These are phyloP conservation scores for Hippopotamus amphibius DNA, from an alignment of 2,113 vertebrate genomes.

Conservation along the genomic window DNA sequence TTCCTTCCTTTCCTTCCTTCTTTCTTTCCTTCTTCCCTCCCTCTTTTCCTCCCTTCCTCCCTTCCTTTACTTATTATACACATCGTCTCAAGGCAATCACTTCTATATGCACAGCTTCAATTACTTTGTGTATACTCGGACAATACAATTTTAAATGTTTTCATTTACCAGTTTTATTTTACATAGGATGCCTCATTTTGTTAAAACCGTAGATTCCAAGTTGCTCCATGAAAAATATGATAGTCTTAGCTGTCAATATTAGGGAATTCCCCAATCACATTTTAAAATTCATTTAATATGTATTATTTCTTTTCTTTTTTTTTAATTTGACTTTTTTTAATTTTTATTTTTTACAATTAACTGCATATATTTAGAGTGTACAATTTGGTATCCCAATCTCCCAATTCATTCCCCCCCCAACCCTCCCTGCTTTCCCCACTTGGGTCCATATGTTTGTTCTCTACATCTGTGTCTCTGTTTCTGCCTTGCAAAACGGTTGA, in stretches of 20 bases:
- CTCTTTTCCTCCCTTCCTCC: background rate
- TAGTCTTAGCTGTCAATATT: background rate
- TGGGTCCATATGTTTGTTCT: too few species aligned
- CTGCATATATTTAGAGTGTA: too few species aligned
- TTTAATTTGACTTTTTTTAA: too few species aligned
- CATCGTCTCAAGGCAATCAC: background rate
- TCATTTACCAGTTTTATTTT: conserved; percentile 41
- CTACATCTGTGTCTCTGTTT: too few species aligned
- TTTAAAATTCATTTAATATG: background rate
- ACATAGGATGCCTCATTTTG: background rate
- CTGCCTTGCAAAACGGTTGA: too few species aligned
- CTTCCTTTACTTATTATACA: background rate
- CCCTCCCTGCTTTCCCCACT: too few species aligned
- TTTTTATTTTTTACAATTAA: too few species aligned
- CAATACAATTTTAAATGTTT: background rate
- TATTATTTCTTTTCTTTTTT: too few species aligned
- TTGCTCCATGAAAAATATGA: background rate
- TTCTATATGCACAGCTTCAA: background rate
- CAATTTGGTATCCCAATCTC: too few species aligned
- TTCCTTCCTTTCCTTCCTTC: too few species aligned
- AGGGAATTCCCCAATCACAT: background rate
- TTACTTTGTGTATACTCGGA: background rate
- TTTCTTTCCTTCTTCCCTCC: background rate
- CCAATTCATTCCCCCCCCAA: too few species aligned
- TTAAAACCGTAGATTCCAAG: conserved; percentile 7